phyloP scores from a whole-genome alignment of 1,140 invertebrate genomes.

The Arctopsyche grandis region DNA sequence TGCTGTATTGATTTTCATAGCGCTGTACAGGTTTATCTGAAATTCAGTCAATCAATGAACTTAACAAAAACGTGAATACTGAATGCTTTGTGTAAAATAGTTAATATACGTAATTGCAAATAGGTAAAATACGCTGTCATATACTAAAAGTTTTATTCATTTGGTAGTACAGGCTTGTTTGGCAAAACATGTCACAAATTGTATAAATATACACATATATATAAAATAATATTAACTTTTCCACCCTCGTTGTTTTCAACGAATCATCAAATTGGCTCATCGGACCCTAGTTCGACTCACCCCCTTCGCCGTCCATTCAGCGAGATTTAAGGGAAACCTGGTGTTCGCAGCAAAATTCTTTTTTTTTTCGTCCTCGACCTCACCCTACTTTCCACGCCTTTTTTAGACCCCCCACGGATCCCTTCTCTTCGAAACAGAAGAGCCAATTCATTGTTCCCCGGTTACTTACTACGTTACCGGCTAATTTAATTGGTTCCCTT shows the following conservation, averaged over 20 bases:
- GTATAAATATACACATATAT: too few relatives aligned
- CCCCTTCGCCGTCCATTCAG: conserved; percentile 24
- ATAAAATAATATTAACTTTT: conserved; percentile 10
- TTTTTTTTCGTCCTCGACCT: not conserved
- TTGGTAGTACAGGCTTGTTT: not conserved
- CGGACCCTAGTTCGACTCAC: not conserved
- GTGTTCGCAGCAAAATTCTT: not conserved
- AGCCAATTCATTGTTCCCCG: conserved; percentile 38
- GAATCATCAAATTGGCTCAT: conserved; percentile 44
- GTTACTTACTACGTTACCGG: conserved; percentile 42
- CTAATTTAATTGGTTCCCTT: conserved; percentile 46
- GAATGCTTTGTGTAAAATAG: too few relatives aligned
- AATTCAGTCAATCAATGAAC: too few relatives aligned
- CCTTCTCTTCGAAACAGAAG: conserved; percentile 12
- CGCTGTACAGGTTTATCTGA: too few relatives aligned
- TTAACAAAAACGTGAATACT: too few relatives aligned
- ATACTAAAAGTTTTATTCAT: not conserved
- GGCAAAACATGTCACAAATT: not conserved
- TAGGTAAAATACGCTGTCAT: too few relatives aligned
- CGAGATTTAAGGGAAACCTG: conserved; percentile 26
- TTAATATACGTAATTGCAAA: too few relatives aligned
- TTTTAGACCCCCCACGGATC: not conserved
- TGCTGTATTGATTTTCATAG: too few relatives aligned
- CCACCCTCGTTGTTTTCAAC: conserved; percentile 23
- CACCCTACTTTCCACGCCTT: not conserved